These are phyloP conservation scores for Carassius auratus DNA, from an alignment of 2,113 vertebrate species.

Conservation along the genomic window DNA sequence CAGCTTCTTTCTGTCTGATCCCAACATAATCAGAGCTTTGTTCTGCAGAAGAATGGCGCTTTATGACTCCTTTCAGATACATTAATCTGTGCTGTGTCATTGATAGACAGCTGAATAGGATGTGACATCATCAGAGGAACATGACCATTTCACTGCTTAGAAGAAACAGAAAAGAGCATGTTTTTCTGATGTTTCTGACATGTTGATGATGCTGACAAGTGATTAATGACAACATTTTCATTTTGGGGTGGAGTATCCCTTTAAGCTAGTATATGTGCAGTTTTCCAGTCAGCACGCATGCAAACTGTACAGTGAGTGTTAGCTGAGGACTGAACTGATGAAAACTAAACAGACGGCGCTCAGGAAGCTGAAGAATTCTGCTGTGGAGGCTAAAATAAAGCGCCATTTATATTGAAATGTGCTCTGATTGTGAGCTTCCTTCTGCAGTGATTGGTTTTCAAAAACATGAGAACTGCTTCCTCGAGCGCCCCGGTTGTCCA, in stretches of 20 bases:
- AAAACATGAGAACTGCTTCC: background rate
- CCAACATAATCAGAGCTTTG: conserved; percentile 29
- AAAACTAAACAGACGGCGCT: background rate
- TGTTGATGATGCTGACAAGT: too few relatives aligned
- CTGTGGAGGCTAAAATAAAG: background rate
- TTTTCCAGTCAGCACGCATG: too few relatives aligned
- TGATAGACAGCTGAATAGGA: background rate
- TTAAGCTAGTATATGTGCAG: too few relatives aligned
- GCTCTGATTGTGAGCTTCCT: background rate
- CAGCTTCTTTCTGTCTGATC: background rate
- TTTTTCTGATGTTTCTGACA: background rate
- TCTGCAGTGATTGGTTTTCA: background rate
- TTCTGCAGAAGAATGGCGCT: conserved; percentile 1
- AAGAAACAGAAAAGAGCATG: background rate
- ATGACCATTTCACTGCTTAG: conserved; percentile 1
- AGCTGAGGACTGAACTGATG: background rate
- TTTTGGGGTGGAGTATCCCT: too few relatives aligned
- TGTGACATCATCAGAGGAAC: background rate
- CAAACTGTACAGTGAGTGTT: too few relatives aligned
- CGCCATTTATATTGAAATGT: background rate
- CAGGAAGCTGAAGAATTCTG: background rate
- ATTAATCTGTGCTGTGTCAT: background rate
- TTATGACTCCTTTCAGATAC: background rate
- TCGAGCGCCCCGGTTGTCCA: background rate
- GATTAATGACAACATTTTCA: too few relatives aligned